Base-by-base conservation (phyloP, 1,140 invertebrate species). In the Mactra quadrangularis region DNA sequence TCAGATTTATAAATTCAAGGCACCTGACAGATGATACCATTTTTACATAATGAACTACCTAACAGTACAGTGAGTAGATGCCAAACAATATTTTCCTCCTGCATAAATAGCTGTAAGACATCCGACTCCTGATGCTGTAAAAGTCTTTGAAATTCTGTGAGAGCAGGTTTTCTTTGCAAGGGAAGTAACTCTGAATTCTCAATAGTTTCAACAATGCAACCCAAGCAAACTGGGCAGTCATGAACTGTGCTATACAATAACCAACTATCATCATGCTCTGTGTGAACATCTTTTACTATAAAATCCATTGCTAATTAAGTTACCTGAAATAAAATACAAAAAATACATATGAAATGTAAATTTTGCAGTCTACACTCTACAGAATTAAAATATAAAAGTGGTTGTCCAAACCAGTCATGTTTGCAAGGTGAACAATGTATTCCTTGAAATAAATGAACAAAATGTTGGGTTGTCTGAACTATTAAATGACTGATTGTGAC, bases 21-120 rank as follows among this genome's bases (percentile, higher is more conserved):
- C 6, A 41, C 38, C 38, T 41, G 38, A 41, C 38, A 41, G 38
- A 41, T 41, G 38, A 41, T 6, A 6, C 6, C 22, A 53, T 11
- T 7, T 53, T 17, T n/a, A 17, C 19, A 53, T 9, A 15, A 62
- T 22, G 33, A 3, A 38, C 0, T 79, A 81, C 77, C 77, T 35
- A 71, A 27, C 45, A 81, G 25, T 19, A 81, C 19, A 57, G 64
- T 29, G 11, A 71, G n/a, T 33, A 81, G 29, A 33, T 72, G 79
- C 79, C 79, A 82, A 2, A 82, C 79, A 52, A 82, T 74, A 27
- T 35, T 62, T 27, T 82, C 68, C 38, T 82, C 68, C 13, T 82
- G 52, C 13, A 52, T 53, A 47, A 82, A 74, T 17, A 82, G 66
- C 25, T 62, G 35, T 22, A 82, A n/a, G n/a, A 82, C 22, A 25